Evolutionary conservation across 2,113 vertebrate species (phyloP), one percentile per base, ranked within the genome.

Genomic region (Melanerpes aurifrons): DNA sequence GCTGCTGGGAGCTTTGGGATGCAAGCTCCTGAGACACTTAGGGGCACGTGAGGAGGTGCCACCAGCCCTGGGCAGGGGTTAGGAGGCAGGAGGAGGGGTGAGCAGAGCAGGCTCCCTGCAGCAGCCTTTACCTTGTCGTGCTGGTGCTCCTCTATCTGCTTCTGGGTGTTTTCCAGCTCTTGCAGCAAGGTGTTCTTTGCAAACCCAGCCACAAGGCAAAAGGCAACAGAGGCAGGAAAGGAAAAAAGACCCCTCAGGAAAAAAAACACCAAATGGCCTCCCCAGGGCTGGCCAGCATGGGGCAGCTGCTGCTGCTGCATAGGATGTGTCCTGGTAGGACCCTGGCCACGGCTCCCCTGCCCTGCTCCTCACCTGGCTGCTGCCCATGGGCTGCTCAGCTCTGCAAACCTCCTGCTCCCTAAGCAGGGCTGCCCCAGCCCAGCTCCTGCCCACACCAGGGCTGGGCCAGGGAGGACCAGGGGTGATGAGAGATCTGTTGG

Each of bases 81-180:
- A n/a, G 87, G 87, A 75, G 82, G 7, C 31, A 90, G 87, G 72
- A 88, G 57, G n/a, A 2, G 35, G 71, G 40, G 61, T 56, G 89
- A 15, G 77, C 48, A 29, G 66, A 48, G 53, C 72, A 87, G 70
- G 67, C 69, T 73, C 64, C 73, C 83, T 75, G 78, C 70, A 77
- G 90, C 50, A 1, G 3, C 91, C 69, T 94, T 96, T 97, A 99
- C 99, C 99, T 99, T 98, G 93, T 98, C 98, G 69, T 98, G 98
- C 71, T 98, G 99, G 94, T 98, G 99, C 87, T 99, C 99, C 94
- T 99, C 99, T 37, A 99, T 98, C 96, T 99, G 99, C 97, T 99
- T 98, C 97, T 99, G 99, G 88, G 98, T 99, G 95, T 98, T 99
- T 97, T 99, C 99, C 88, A 99, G 98, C 95, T 99, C 99, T 97